Evolutionary conservation across 2,888 invertebrate genomes (phyloP).

Genomic region (Plemyria rubiginata): DNA sequence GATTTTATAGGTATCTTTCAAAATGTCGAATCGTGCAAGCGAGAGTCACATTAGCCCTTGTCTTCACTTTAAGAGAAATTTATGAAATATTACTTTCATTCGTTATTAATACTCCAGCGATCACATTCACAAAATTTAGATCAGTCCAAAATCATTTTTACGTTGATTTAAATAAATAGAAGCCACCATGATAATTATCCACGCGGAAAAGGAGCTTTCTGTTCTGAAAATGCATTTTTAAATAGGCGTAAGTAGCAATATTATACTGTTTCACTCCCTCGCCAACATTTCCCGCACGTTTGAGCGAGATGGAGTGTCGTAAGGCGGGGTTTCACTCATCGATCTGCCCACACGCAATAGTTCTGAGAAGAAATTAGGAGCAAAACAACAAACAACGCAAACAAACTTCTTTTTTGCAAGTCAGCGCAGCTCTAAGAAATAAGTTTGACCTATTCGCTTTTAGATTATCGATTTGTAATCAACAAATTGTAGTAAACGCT

Average conservation of each 20-base stretch:
- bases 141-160: too few species aligned
- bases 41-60: too few species aligned
- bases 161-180: background rate
- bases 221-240: slow-evolving; percentile 42
- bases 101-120: too few species aligned
- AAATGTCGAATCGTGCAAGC: too few species aligned
- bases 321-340: slow-evolving; percentile 61
- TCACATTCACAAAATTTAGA: too few species aligned
- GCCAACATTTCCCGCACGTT: slow-evolving; percentile 5
- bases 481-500: too few species aligned
- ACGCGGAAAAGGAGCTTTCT: slow-evolving; percentile 17
- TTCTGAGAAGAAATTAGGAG: slow-evolving; percentile 50
- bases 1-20: too few species aligned
- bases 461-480: background rate
- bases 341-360: slow-evolving; percentile 59
- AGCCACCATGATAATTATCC: slow-evolving; percentile 21
- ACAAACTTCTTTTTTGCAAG: background rate
- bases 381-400: slow-evolving; percentile 54
- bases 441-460: slow-evolving; percentile 7
- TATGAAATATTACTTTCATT: too few species aligned
- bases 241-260: slow-evolving; percentile 44
- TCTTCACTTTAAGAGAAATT: too few species aligned
- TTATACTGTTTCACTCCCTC: slow-evolving; percentile 43
- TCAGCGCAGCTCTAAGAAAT: background rate
- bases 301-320: slow-evolving; percentile 48